These are phyloP conservation scores for Nannobrachium achirus DNA, from an alignment of 2,113 vertebrate genomes.

Conservation along the genomic window DNA sequence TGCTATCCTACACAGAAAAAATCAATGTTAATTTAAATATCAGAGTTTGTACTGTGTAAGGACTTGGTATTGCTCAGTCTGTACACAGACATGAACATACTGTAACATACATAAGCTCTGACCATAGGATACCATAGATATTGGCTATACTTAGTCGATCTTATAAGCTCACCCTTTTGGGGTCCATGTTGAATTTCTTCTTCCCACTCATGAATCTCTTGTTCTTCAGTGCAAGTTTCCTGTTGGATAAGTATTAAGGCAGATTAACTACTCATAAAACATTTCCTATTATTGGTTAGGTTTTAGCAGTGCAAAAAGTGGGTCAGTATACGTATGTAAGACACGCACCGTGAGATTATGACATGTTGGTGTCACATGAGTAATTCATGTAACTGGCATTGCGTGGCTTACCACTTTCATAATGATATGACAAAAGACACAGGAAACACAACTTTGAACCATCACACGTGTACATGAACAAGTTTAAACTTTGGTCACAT, in stretches of 20 bases:
- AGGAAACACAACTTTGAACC: conserved; percentile 6
- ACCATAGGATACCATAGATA: too few species aligned
- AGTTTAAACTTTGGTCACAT: too few species aligned
- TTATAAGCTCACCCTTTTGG: conserved; percentile 79
- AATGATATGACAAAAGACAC: neutral
- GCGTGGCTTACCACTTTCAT: neutral
- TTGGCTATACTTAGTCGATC: too few species aligned
- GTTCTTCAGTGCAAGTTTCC: conserved; percentile 80
- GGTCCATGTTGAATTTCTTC: conserved; percentile 96
- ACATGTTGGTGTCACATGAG: conserved; percentile 5
- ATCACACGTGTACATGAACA: neutral
- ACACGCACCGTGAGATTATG: neutral
- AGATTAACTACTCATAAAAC: neutral
- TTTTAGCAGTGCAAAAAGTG: neutral
- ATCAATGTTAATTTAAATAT: too few species aligned
- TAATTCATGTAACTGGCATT: conserved; percentile 8
- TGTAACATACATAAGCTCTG: too few species aligned
- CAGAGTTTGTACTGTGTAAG: too few species aligned
- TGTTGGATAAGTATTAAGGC: conserved; percentile 48
- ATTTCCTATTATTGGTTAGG: neutral
- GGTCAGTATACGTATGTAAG: neutral
- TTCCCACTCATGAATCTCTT: conserved; percentile 82
- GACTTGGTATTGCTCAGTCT: too few species aligned
- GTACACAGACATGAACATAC: too few species aligned
- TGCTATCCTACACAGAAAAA: too few species aligned